A percentile compares a stretch with the other conserved stretches of the same genome.
Conservation (phyloP, 2,797 vertebrate species). For the Rhinichthys osculus region DNA sequence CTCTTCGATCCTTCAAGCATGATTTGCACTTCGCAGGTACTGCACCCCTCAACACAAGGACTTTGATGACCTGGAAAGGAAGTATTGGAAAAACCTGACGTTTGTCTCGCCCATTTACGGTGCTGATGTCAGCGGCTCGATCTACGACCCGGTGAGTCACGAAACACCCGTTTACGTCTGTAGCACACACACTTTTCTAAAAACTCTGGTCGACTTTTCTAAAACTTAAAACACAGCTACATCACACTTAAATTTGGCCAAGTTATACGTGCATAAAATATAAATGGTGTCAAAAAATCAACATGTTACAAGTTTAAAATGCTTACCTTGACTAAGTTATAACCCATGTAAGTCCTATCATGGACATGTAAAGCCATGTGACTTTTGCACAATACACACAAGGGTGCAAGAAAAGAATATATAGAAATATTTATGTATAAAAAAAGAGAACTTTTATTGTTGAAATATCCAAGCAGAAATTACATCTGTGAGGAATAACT, state of each 20-base stretch:
- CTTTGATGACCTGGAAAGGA: constrained; percentile 96
- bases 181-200: not conserved
- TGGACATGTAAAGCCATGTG: not conserved
- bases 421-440: not conserved
- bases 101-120: constrained; percentile 98
- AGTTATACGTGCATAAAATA: not conserved
- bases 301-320: not conserved
- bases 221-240: not conserved
- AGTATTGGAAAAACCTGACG: constrained; percentile 98
- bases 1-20: not conserved
- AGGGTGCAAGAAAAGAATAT: too few species aligned
- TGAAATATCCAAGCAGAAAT: too few species aligned
- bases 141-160: constrained; percentile 89
- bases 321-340: not conserved
- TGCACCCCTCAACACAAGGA: constrained; percentile 96
- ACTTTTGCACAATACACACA: too few species aligned
- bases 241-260: too few species aligned
- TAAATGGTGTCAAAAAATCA: not conserved
- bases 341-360: too few species aligned
- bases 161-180: too few species aligned
- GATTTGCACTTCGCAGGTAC: constrained; percentile 80
- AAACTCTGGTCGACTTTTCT: not conserved
- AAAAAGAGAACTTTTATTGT: too few species aligned
- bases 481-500: not conserved
- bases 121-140: constrained; percentile 94